Conservation (phyloP, 2,888 invertebrate genomes). For the Apamea epomidion region DNA sequence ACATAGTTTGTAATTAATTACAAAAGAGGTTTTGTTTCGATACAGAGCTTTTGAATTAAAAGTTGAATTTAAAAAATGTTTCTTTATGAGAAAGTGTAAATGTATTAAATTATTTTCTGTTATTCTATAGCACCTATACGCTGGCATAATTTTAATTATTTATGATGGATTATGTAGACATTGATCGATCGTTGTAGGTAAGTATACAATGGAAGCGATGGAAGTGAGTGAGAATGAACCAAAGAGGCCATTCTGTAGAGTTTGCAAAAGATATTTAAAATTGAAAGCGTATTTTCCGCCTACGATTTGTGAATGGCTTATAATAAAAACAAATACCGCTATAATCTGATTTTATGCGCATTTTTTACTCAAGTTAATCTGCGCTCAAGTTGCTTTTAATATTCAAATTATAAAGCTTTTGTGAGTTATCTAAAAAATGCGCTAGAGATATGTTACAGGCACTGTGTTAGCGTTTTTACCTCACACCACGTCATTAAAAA, state of each 20-base stretch:
- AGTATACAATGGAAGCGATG: conserved; percentile 26
- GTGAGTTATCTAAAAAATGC: conserved; percentile 25
- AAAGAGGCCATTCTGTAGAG: conserved; percentile 27
- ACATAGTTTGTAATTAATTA: conserved; percentile 29
- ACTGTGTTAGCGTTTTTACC: conserved; percentile 41
- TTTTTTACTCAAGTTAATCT: conserved; percentile 35
- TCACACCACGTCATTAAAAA: conserved; percentile 52
- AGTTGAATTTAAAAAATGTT: neutral
- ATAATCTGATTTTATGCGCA: conserved; percentile 49
- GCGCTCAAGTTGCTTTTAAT: conserved; percentile 36
- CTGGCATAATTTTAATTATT: conserved; percentile 42
- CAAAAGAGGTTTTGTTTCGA: conserved; percentile 41
- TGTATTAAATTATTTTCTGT: conserved; percentile 10
- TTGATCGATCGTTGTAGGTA: conserved; percentile 46
- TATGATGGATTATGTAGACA: conserved; percentile 42
- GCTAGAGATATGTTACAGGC: conserved; percentile 11
- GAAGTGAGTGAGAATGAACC: conserved; percentile 33
- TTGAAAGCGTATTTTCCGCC: conserved; percentile 41
- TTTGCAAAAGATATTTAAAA: conserved; percentile 48
- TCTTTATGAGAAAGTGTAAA: neutral
- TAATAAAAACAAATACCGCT: conserved; percentile 54
- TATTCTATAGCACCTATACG: conserved; percentile 4
- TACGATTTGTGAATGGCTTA: conserved; percentile 48
- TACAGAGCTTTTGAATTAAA: neutral
- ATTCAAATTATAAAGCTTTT: conserved; percentile 28